Conservation (phyloP, 1,140 invertebrate genomes). For the Eumaeus atala region DNA sequence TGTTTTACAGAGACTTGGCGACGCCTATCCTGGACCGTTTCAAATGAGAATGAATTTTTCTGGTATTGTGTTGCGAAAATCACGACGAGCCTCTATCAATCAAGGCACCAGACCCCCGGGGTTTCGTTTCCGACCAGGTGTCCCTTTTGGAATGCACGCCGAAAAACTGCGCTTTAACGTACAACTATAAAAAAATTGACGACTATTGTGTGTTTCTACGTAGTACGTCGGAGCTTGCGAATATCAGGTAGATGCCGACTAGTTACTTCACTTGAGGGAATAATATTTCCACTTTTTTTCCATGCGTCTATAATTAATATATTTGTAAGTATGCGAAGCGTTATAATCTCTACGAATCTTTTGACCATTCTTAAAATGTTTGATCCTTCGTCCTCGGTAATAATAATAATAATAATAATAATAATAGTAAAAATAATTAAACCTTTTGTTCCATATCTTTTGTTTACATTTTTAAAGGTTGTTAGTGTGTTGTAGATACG, state of each 20-base stretch:
- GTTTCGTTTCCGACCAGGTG: conserved; percentile 71
- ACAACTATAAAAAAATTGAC: conserved; percentile 51
- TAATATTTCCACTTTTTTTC: conserved; percentile 1
- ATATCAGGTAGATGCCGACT: conserved; percentile 43
- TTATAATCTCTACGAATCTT: neutral
- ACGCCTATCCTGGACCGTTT: conserved; percentile 53
- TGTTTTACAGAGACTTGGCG: conserved; percentile 70
- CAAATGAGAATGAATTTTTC: conserved; percentile 48
- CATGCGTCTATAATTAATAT: conserved; percentile 1
- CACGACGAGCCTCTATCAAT: conserved; percentile 63
- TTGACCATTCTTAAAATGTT: conserved; percentile 1
- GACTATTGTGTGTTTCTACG: conserved; percentile 60
- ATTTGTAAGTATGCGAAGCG: neutral
- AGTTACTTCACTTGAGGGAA: conserved; percentile 13
- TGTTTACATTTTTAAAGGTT: no score
- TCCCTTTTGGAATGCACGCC: conserved; percentile 64
- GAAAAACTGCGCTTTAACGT: conserved; percentile 61
- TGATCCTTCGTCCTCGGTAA: neutral
- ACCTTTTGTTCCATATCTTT: no score
- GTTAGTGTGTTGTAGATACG: no score
- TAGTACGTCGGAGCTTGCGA: conserved; percentile 43
- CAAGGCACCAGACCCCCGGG: conserved; percentile 61
- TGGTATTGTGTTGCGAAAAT: conserved; percentile 57
- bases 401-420: no score
- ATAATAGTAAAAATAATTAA: no score